Percentiles rank a stretch among this genome's conserved stretches.
phyloP scores from a whole-genome alignment of 2,113 vertebrate genomes.

The Cyanoramphus novaezelandiae region DNA sequence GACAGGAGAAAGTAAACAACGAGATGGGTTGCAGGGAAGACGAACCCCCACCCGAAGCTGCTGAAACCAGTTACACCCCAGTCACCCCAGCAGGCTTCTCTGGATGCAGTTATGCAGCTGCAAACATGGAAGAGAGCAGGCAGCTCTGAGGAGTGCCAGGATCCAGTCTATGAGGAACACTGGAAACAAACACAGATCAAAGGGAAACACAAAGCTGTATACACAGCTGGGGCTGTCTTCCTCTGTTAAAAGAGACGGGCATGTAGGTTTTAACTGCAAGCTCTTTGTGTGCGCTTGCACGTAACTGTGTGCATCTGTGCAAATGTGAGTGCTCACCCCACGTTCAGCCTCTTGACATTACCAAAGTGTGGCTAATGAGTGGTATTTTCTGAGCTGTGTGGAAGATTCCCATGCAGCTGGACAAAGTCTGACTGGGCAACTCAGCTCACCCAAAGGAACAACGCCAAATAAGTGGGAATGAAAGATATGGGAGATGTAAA shows the following conservation, averaged over 20 bases:
- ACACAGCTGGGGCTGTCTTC: constrained; percentile 50
- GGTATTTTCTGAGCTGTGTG: not conserved
- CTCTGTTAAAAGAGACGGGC: not conserved
- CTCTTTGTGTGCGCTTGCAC: constrained; percentile 19
- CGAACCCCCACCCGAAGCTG: not conserved
- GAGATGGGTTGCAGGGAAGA: not conserved
- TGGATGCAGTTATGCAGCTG: not conserved
- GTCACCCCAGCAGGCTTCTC: not conserved
- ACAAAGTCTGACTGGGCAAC: not conserved
- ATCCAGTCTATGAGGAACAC: not conserved
- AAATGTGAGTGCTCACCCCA: accelerated
- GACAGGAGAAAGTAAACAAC: not conserved
- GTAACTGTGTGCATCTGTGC: constrained; percentile 3
- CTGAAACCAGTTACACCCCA: not conserved
- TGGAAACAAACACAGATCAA: constrained; percentile 53
- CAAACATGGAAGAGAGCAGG: not conserved
- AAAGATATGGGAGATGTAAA: not conserved
- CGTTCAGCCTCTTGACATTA: not conserved
- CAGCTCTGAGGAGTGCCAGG: not conserved
- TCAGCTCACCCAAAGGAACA: not conserved
- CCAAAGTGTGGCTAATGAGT: not conserved
- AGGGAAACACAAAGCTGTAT: constrained; percentile 42
- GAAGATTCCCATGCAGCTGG: not conserved
- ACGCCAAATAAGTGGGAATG: not conserved
- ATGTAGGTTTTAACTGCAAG: not conserved